Evolutionary conservation across 2,113 vertebrate species (phyloP), one percentile per base, ranked within the genome.

Genomic region (Calidris pugnax): DNA sequence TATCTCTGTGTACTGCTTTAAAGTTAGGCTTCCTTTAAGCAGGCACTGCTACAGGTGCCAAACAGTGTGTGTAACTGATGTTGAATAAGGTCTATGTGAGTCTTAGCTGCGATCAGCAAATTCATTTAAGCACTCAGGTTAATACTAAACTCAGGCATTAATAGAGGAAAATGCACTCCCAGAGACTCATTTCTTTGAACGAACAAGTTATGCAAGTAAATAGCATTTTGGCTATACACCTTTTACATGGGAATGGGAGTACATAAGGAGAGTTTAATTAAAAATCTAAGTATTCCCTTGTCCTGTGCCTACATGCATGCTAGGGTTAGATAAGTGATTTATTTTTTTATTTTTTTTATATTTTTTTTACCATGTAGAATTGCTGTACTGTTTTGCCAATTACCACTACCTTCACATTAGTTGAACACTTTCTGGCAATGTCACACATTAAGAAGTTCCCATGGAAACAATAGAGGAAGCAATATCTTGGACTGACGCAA

Each of bases 221-320:
- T 24, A 91, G 20, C 12, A 17, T 85, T 95, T 97, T 94, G 83
- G 60, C 87, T 85, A 55, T 87, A 79, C 32, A 94, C 41, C 37
- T 96, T 96, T 95, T 37, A 5, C 83, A 77, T 84, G 33, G 56
- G 92, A 96, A 72, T 10, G 7, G 59, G 15, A 90, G 39, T 63
- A 88, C 32, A 91, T 66, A 93, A 97, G 89, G 79, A 89, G 48
- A 93, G 37, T 55, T 96, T 92, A 96, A 95, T 97, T 95, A 97
- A 96, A 96, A 93, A 78, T 35, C 85, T 67, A 87, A 92, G 55
- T 69, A 75, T 86, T 87, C 87, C 89, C 93, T 86, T 91, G 67
- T 48, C 78, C 76, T 81, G 57, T 72, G n/a, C 27, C 64, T 87
- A 23, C 28, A 26, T 87, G 51, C 43, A 33, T 95, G 20, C 56